Evolutionary conservation across 2,888 invertebrate species (phyloP), one percentile per base, ranked within the genome.

Genomic region (Cyclophora punctaria): DNA sequence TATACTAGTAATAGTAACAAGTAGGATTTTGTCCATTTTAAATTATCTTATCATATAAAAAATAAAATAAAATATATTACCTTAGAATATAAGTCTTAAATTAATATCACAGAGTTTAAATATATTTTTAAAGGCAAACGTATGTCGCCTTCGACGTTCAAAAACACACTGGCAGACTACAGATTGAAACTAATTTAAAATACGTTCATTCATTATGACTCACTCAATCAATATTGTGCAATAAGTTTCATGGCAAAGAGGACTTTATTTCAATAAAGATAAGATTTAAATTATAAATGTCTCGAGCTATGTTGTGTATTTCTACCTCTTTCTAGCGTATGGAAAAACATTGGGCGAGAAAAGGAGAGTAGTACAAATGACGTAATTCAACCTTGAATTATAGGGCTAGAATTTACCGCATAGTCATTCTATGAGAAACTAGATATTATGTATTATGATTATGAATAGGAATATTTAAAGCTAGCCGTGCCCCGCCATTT

Each of bases 51-150:
- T 20, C 20, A 20, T 20, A 20, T 20, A 20, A 20, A 20, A 20
- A 46, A 54, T 56, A 49, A 49, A 49, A 46, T 56, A 55, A 51
- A 46, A 51, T 45, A 50, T 44, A 46, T 48, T 2, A 53, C 44
- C 53, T 54, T 58, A 60, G 20, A 1, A 20, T 20, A 20, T 20
- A 20, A 20, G 20, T 37, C 37, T 37, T 37, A 37, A 37, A 61
- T 50, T 66, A 68, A 59, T 69, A 69, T 68, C 67, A 68, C 68
- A 68, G 68, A 55, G 56, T 4, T 44, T 48, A 51, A 55, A 41
- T 7, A 58, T 47, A 49, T 37, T 37, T 37, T 37, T 37, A 37
- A 37, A 37, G 4, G 52, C 61, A 37, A 37, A 58, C 67, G 59
- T 46, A 53, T 48, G 43, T 49, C 45, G 41, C 44, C 2, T 5